Evolutionary conservation across 2,888 invertebrate species (phyloP), one percentile per base, ranked within the genome.

Genomic region (Epirrhoe tristata): DNA sequence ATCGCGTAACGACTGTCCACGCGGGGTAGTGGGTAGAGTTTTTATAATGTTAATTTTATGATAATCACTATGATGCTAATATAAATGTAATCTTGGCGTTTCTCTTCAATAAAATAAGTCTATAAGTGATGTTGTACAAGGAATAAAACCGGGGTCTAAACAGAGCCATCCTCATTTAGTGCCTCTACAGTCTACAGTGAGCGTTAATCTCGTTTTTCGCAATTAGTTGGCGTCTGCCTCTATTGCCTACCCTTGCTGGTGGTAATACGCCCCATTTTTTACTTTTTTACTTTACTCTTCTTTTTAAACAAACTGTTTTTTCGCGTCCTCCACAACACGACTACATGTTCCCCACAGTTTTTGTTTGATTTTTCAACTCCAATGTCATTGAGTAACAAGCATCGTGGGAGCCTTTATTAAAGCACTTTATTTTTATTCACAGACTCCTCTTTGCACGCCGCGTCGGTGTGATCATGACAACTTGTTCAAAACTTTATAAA

Each of bases 201-300:
- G 88, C 87, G 90, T 89, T 91, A 91, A 91, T 91, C 90, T 89
- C 83, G 89, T 91, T 91, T 89, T 86, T 87, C 86, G 87, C 90
- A 90, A 91, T 92, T 90, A 90, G 89, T 88, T 82, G 83, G 83
- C 85, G 83, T 84, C 84, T 81, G 85, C 84, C 80, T 85, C 82
- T 87, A 85, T 87, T 85, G 83, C 85, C 83, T 81, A 80, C 82
- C 84, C 81, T 81, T 73, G 81, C 66, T 76, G 79, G 81, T 81
- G 85, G 85, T 82, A 88, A 87, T 84, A 84, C 83, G 77, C 78
- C 80, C 79, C 80, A 81, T 82, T 77, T 83, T 86, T 86, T 84
- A 80, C 75, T 78, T 82, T 24, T 81, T 78, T 80, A 79, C 82
- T 85, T 82, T 82, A 77, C 81, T 80, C 80, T 82, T 81, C 71